Evolutionary conservation across 2,888 invertebrate species (phyloP), one percentile per base, ranked within the genome.

Genomic region (Caenorhabditis wallacei): DNA sequence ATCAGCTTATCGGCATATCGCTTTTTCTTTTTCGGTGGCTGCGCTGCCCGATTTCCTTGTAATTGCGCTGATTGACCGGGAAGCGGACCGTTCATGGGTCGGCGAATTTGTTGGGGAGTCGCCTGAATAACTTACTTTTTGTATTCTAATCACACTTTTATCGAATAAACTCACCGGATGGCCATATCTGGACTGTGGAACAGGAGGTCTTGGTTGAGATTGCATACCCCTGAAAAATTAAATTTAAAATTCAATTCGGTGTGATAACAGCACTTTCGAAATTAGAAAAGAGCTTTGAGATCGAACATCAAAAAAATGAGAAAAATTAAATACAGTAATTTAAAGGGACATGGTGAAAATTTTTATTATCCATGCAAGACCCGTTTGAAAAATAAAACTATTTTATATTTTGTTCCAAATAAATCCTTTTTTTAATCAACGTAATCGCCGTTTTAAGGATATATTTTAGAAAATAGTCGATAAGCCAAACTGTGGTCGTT

Each of bases 1-100:
- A 91, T 87, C 43, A 91, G 76, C 59, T 90, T 90, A 61, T 91
- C 91, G 16, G 90, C 90, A 71, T 89, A 88, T 40, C 87, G 68
- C 59, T 88, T 88, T 80, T 89, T 89, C 87, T 89, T 90, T 54
- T 84, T 82, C 10, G 80, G 74, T n/a, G 72, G 81, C 20, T 75
- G 85, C 18, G 56, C 61, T 24, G 48, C 51, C 0, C 72, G 66
- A 54, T 59, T 72, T n/a, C 16, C 66, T 43, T 56, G 72, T 22
- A 80, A 46, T 63, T 76, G 78, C 13, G 80, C 72, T 48, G 83
- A 22, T 56, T 82, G 84, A 46, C 61, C 76, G 0, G 84, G 80
- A 53, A 84, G 46, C 5, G 82, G 74, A 16, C 54, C 43, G 18
- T 64, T 64, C 22, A 69, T 76, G 26, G 69, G 79, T 11, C 86